These are phyloP conservation scores for Protophormia terraenovae DNA, from an alignment of 2,888 invertebrate species.

Conservation along the genomic window DNA sequence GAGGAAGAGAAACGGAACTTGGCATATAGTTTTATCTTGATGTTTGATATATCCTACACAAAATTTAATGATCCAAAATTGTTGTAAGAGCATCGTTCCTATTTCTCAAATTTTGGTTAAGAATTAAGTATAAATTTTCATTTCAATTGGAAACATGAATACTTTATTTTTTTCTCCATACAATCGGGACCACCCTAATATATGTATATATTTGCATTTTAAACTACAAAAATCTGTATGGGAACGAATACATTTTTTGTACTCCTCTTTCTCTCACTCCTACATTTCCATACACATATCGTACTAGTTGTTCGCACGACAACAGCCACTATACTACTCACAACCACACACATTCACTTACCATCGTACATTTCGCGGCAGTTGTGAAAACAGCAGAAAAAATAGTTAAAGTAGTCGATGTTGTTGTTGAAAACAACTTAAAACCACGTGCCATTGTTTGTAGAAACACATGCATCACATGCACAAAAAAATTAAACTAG, in stretches of 20 bases:
- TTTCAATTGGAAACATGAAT: too few relatives aligned
- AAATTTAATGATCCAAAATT: too few relatives aligned
- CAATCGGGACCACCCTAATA: too few relatives aligned
- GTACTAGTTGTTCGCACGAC: slow-evolving; percentile 31
- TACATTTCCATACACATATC: too few relatives aligned
- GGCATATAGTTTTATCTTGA: too few relatives aligned
- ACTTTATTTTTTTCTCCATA: too few relatives aligned
- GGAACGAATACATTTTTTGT: not conserved
- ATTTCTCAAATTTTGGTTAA: too few relatives aligned
- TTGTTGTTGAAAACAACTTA: slow-evolving; percentile 31
- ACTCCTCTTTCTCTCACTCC: not conserved
- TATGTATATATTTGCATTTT: too few relatives aligned
- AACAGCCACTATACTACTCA: not conserved
- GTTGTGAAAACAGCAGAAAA: slow-evolving; percentile 13
- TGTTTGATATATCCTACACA: too few relatives aligned
- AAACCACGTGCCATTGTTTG: slow-evolving; percentile 50
- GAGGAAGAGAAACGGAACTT: too few relatives aligned
- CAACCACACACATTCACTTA: not conserved
- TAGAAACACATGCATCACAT: slow-evolving; percentile 20
- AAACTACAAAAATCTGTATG: not conserved
- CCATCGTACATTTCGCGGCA: slow-evolving; percentile 29
- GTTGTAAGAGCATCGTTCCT: too few relatives aligned
- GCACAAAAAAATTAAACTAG: not conserved
- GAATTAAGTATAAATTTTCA: too few relatives aligned
- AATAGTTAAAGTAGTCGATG: slow-evolving; percentile 34